Conservation (phyloP, 92 coral and sea anemone genomes). For the Pocillopora meandrina region DNA sequence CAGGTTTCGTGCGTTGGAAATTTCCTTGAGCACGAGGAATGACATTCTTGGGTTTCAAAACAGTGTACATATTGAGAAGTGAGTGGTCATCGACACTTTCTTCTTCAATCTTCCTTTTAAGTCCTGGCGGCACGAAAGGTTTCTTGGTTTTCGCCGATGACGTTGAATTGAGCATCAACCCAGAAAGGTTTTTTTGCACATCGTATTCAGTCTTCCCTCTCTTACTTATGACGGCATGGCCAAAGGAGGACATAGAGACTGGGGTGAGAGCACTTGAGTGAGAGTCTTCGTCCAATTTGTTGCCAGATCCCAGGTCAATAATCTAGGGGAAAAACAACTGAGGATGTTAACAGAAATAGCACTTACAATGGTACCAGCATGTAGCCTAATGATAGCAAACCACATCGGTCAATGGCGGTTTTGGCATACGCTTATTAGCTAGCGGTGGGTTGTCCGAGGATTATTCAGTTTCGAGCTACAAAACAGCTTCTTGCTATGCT, state of each 20-base stretch:
- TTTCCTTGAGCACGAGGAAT: neutral
- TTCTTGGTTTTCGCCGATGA: slow-evolving; percentile 43
- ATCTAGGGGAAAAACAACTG: neutral
- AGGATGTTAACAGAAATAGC: too few relatives aligned
- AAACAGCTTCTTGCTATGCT: too few relatives aligned
- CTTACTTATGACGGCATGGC: slow-evolving; percentile 52
- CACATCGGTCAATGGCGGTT: too few relatives aligned
- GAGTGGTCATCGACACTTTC: slow-evolving; percentile 67
- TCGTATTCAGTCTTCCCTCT: slow-evolving; percentile 52
- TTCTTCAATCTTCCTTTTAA: slow-evolving; percentile 44
- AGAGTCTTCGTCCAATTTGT: slow-evolving; percentile 15
- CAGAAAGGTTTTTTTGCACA: slow-evolving; percentile 62
- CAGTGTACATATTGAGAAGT: slow-evolving; percentile 70
- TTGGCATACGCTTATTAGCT: too few relatives aligned
- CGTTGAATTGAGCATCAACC: slow-evolving; percentile 51
- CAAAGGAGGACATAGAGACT: slow-evolving; percentile 51
- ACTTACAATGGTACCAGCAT: neutral
- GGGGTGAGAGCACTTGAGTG: slow-evolving; percentile 51
- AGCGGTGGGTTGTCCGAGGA: too few relatives aligned
- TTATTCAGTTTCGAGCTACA: too few relatives aligned
- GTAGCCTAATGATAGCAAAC: too few relatives aligned
- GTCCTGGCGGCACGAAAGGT: slow-evolving; percentile 63
- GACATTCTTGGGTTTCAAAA: slow-evolving; percentile 22
- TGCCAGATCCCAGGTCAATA: neutral
- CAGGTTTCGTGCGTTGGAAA: neutral